These are phyloP conservation scores for Linnaemya tessellans DNA, from an alignment of 2,888 invertebrate genomes.

Conservation along the genomic window DNA sequence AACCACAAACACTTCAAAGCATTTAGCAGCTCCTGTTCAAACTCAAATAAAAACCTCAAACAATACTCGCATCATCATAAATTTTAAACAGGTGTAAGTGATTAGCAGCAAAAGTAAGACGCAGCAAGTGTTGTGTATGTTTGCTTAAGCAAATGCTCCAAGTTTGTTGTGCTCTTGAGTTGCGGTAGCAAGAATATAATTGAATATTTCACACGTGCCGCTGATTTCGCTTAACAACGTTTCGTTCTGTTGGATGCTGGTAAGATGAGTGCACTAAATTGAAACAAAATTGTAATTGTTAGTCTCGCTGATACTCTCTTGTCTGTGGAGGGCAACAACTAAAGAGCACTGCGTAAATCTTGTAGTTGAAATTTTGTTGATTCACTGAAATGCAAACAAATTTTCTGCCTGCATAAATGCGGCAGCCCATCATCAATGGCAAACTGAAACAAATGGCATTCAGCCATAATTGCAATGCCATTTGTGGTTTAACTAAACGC, in stretches of 20 bases:
- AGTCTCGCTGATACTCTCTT: background rate
- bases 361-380: background rate
- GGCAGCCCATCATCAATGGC: constrained; percentile 9
- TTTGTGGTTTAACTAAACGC: constrained; percentile 43
- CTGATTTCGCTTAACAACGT: constrained; percentile 11
- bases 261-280: constrained; percentile 22
- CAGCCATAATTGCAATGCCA: constrained; percentile 43
- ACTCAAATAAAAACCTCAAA: constrained; percentile 25
- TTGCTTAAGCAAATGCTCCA: background rate
- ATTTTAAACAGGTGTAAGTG: constrained; percentile 13
- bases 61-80: constrained; percentile 18
- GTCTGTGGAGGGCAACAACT: background rate
- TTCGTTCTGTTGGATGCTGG: background rate
- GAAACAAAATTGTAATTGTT: constrained; percentile 26
- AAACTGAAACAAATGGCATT: constrained; percentile 54
- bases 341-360: background rate
- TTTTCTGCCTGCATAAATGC: constrained; percentile 11
- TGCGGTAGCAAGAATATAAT: constrained; percentile 12
- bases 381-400: background rate
- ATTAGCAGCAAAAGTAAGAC: background rate
- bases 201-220: constrained; percentile 30
- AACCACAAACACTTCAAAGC: constrained; percentile 3
- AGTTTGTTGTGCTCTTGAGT: background rate
- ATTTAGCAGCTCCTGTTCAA: constrained; percentile 34
- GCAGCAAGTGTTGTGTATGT: background rate